These are phyloP conservation scores for Melanophora roralis DNA, from an alignment of 2,888 invertebrate species.

Conservation along the genomic window DNA sequence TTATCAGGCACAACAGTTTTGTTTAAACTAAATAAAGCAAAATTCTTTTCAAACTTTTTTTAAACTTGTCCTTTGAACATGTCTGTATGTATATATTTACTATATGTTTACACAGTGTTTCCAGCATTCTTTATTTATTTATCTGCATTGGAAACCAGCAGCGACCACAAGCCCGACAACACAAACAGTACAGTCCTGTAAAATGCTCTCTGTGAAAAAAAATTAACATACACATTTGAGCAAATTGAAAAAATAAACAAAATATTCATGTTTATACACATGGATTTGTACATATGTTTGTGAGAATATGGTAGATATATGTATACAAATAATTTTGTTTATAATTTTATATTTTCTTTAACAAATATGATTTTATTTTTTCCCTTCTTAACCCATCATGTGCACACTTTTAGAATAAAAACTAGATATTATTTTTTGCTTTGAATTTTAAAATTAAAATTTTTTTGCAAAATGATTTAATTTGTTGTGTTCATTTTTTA, in stretches of 20 bases:
- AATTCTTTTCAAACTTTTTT: too few relatives aligned
- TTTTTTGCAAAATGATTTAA: too few relatives aligned
- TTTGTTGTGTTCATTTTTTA: too few relatives aligned
- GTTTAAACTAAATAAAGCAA: too few relatives aligned
- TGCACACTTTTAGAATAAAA: too few relatives aligned
- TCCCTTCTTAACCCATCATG: not conserved
- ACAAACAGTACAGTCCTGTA: slow-evolving; percentile 23
- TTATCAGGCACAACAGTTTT: too few relatives aligned
- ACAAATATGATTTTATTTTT: not conserved
- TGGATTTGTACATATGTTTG: not conserved
- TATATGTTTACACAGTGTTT: slow-evolving; percentile 31
- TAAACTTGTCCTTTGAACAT: too few relatives aligned
- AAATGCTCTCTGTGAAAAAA: not conserved
- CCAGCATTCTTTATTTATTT: slow-evolving; percentile 29
- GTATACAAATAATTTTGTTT: not conserved
- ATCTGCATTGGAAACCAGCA: slow-evolving; percentile 6
- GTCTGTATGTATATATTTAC: too few relatives aligned
- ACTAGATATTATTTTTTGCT: too few relatives aligned
- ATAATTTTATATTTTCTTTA: slow-evolving; percentile 33
- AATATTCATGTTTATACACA: not conserved
- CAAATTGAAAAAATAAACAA: slow-evolving; percentile 12
- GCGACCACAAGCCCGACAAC: slow-evolving; percentile 24
- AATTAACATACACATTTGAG: not conserved
- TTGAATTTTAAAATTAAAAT: too few relatives aligned
- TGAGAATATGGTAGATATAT: too few relatives aligned